These are phyloP conservation scores for Stenodema calcarata DNA, from an alignment of 2,888 invertebrate genomes.

Conservation along the genomic window DNA sequence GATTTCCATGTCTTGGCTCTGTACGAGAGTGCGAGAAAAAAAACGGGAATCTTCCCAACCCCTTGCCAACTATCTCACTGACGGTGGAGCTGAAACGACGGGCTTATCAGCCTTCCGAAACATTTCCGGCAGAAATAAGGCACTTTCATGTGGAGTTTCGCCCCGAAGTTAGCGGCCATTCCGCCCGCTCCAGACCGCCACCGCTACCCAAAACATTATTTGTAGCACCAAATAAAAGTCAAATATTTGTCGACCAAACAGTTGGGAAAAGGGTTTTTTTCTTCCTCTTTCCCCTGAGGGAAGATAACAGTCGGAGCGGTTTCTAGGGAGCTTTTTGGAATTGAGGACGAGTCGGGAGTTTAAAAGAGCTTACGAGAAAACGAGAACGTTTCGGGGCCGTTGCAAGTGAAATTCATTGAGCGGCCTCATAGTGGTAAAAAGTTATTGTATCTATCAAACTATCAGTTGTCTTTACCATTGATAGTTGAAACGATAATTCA, in stretches of 20 bases:
- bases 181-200: neutral
- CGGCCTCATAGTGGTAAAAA: too few species aligned
- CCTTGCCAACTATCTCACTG: neutral
- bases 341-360: neutral
- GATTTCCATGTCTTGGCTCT: conserved; percentile 31
- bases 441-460: too few species aligned
- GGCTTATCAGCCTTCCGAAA: conserved; percentile 40
- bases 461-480: too few species aligned
- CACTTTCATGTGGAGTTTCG: conserved; percentile 2
- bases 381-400: neutral
- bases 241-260: conserved; percentile 46
- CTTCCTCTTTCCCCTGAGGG: too few species aligned
- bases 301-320: conserved; percentile 12
- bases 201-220: conserved; percentile 14
- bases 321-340: neutral
- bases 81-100: neutral
- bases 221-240: conserved; percentile 41
- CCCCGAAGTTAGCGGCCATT: conserved; percentile 10
- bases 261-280: neutral
- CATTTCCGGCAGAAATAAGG: conserved; percentile 40
- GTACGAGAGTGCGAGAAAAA: neutral
- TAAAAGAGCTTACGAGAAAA: neutral
- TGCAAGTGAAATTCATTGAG: too few species aligned
- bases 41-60: neutral
- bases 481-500: too few species aligned